A percentile compares a stretch with the other conserved stretches of the same genome.
phyloP scores from a whole-genome alignment of 2,113 vertebrate genomes.

The Phylloscopus whistleri region DNA sequence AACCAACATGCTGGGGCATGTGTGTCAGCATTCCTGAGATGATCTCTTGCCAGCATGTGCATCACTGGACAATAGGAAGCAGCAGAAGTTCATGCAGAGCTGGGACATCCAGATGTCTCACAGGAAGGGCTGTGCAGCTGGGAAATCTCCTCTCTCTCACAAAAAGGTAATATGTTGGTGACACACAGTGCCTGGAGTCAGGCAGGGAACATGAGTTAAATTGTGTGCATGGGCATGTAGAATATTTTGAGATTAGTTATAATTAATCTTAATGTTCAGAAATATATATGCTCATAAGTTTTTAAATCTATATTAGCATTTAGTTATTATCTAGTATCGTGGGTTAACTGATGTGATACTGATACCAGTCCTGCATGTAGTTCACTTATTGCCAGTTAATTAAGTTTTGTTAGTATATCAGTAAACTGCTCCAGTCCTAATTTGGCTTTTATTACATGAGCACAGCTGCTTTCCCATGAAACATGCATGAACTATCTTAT shows the following conservation, averaged over 20 bases:
- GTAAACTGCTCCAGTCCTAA: not conserved
- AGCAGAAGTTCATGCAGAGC: not conserved
- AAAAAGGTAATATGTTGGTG: not conserved
- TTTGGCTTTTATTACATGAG: not conserved
- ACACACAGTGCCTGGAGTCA: not conserved
- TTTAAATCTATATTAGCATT: not conserved
- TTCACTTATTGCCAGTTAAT: not conserved
- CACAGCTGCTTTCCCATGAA: not conserved
- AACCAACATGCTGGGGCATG: accelerated
- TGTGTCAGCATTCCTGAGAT: too few species aligned
- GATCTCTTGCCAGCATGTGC: not conserved
- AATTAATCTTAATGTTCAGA: not conserved
- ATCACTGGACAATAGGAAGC: not conserved
- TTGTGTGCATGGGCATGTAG: not conserved
- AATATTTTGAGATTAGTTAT: not conserved
- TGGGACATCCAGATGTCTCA: not conserved
- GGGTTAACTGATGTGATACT: not conserved
- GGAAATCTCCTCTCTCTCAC: accelerated
- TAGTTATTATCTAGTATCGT: not conserved
- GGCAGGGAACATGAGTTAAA: not conserved
- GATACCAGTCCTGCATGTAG: not conserved
- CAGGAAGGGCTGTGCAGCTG: not conserved
- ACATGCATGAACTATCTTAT: not conserved
- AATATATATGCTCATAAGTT: not conserved
- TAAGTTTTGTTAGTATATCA: not conserved